phyloP scores from a whole-genome alignment of 1,140 invertebrate species.

The Helicoverpa armigera region DNA sequence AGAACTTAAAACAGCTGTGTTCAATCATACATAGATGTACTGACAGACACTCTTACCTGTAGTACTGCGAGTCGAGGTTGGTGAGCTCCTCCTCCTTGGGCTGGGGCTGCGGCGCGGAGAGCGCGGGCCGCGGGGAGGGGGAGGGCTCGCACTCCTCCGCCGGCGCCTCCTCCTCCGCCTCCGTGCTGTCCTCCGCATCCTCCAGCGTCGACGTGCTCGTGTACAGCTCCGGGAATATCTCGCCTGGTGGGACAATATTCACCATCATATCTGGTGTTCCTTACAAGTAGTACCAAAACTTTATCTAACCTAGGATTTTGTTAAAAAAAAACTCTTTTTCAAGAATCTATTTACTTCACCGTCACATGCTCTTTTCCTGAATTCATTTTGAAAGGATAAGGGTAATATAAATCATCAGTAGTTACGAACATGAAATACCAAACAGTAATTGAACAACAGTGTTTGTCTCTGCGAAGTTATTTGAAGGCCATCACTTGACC shows the following conservation, averaged over 20 bases:
- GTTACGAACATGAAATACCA: too few species aligned
- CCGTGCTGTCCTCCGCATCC: slow-evolving; percentile 67
- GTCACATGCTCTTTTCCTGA: too few species aligned
- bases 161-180: slow-evolving; percentile 61
- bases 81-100: slow-evolving; percentile 71
- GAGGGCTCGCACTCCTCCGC: slow-evolving; percentile 77
- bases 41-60: slow-evolving; percentile 63
- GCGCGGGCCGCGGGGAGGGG: slow-evolving; percentile 73
- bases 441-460: too few species aligned
- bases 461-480: too few species aligned
- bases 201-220: slow-evolving; percentile 67
- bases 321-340: too few species aligned
- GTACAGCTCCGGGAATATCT: slow-evolving; percentile 78
- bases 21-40: background rate
- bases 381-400: too few species aligned
- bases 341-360: too few species aligned
- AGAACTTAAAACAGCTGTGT: background rate
- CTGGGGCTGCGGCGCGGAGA: slow-evolving; percentile 66
- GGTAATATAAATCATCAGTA: too few species aligned
- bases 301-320: too few species aligned
- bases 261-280: background rate
- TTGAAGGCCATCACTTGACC: too few species aligned
- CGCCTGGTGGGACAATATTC: slow-evolving; percentile 58
- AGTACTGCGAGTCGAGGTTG: slow-evolving; percentile 73
- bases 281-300: too few species aligned